Percentiles rank a stretch among this genome's conserved stretches.
Evolutionary conservation across 2,797 vertebrate genomes (phyloP).

Genomic region (Melanotaenia pygmaea): DNA sequence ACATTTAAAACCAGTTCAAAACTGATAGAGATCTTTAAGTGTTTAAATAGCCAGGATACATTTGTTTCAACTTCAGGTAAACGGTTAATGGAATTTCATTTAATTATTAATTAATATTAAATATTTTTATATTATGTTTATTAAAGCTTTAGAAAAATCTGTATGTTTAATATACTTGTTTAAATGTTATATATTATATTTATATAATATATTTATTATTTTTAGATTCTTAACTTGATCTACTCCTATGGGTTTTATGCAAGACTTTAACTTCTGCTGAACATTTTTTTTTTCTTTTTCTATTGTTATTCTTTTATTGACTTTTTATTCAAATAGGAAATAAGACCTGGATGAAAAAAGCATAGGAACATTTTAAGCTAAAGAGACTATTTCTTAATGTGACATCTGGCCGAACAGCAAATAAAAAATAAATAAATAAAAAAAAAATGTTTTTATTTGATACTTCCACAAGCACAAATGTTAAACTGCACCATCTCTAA

Average conservation of each 20-base stretch:
- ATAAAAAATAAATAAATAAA: slow-evolving; percentile 17
- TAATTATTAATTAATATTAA: not conserved
- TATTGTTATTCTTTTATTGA: slow-evolving; percentile 7
- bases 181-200: too few species aligned
- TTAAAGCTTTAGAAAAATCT: too few species aligned
- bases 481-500: not conserved
- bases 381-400: slow-evolving; percentile 13
- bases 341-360: slow-evolving; percentile 27
- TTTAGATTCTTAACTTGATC: slow-evolving; percentile 4
- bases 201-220: too few species aligned
- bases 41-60: not conserved
- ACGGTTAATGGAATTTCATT: too few species aligned
- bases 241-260: slow-evolving; percentile 1
- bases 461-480: slow-evolving; percentile 8
- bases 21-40: not conserved
- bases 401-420: slow-evolving; percentile 31
- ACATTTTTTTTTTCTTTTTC: not conserved
- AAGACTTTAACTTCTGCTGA: slow-evolving; percentile 1
- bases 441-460: not conserved
- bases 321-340: slow-evolving; percentile 37
- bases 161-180: too few species aligned
- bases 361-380: slow-evolving; percentile 27
- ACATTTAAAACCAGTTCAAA: not conserved
- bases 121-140: too few species aligned
- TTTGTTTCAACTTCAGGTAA: too few species aligned